Percentiles rank a stretch among this genome's conserved stretches.
These are phyloP conservation scores for Lathronympha strigana DNA, from an alignment of 2,888 invertebrate species.

Conservation along the genomic window DNA sequence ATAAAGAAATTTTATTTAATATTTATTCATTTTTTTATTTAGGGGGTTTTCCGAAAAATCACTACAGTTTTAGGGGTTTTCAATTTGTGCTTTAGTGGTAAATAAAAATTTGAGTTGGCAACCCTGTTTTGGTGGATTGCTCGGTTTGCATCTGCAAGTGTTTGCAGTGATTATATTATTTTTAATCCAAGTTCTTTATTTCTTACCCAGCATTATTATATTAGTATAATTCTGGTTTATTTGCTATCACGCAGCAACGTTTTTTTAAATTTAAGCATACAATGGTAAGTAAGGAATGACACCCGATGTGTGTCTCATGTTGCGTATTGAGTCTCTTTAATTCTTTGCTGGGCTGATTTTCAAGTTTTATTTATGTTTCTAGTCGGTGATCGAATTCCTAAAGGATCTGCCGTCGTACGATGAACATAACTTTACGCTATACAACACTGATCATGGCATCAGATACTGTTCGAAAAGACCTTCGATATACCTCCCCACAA, in stretches of 20 bases:
- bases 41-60: too few species aligned
- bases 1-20: too few species aligned
- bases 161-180: conserved; percentile 61
- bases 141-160: conserved; percentile 45
- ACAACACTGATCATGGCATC: conserved; percentile 93
- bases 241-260: conserved; percentile 46
- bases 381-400: conserved; percentile 95
- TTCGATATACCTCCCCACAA: conserved; percentile 96
- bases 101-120: too few species aligned
- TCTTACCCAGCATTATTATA: conserved; percentile 44
- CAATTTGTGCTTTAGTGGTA: too few species aligned
- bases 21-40: too few species aligned
- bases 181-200: conserved; percentile 61
- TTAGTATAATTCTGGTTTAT: conserved; percentile 51
- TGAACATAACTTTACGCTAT: conserved; percentile 95
- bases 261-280: conserved; percentile 52
- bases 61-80: too few species aligned
- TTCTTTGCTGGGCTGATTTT: conserved; percentile 45
- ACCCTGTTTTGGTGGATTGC: conserved; percentile 42
- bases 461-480: conserved; percentile 93
- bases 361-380: conserved; percentile 63
- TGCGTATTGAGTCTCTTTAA: conserved; percentile 55
- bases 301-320: conserved; percentile 43
- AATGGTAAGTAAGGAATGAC: conserved; percentile 60
- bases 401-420: conserved; percentile 96